phyloP scores from a whole-genome alignment of 2,797 vertebrate genomes.

The Avahi laniger region DNA sequence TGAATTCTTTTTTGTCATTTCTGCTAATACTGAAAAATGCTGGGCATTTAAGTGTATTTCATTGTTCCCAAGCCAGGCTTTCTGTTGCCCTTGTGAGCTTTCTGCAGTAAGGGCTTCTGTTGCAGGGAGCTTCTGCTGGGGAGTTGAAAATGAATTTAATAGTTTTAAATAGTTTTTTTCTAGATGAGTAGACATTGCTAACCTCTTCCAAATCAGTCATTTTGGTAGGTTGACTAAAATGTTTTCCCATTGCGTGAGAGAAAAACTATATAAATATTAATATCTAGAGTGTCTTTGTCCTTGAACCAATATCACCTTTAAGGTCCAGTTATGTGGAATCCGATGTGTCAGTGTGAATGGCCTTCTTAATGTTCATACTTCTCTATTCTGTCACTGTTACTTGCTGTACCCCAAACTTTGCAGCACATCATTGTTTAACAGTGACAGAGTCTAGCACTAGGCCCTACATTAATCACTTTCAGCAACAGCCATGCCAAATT shows the following conservation, averaged over 20 bases:
- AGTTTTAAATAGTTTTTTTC: background rate
- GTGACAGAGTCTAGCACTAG: fast-evolving
- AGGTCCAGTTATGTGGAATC: background rate
- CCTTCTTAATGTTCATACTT: background rate
- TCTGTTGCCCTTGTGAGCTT: background rate
- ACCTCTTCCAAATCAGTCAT: background rate
- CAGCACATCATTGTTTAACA: fast-evolving
- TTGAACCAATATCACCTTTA: background rate
- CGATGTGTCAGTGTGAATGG: background rate
- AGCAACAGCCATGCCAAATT: background rate
- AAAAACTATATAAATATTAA: background rate
- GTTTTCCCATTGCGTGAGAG: background rate
- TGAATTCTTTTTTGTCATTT: background rate
- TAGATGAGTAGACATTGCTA: background rate
- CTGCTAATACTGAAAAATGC: background rate
- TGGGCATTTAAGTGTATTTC: background rate
- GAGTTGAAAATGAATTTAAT: background rate
- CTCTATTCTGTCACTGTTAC: fast-evolving
- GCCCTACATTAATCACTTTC: background rate
- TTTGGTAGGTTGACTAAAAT: background rate
- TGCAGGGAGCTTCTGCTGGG: background rate
- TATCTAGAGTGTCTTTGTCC: background rate
- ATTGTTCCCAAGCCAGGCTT: background rate
- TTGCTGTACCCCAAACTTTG: background rate
- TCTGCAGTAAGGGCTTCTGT: background rate